Base-by-base conservation (phyloP, 2,888 invertebrate species). In the Melangyna quadrimaculata region DNA sequence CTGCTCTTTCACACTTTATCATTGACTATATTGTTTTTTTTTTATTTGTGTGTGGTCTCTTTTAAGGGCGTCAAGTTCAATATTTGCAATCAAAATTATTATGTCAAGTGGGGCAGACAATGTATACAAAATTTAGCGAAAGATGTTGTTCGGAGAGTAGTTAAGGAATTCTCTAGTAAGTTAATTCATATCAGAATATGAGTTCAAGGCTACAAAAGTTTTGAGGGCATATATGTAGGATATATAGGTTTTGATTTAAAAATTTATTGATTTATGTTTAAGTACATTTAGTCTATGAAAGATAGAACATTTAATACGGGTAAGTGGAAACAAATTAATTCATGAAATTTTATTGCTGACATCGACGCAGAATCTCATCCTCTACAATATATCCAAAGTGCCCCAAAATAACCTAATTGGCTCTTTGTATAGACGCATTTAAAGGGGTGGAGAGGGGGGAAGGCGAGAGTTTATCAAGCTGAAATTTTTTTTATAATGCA, bases 61-160 rank as follows among this genome's bases (percentile, higher is more conserved):
- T 17, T 37, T 43, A 61, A 73, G 59, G 74, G 69, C 67, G 61
- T 69, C 40, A 74, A 79, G 61, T 69, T 79, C 69, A 74, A 79
- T 79, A 79, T 79, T 79, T 79, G 69, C 59, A 43, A 65, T 67
- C 57, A 10, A 67, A 51, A 51, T 51, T 51, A 59, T 48, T 61
- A 73, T 61, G 73, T 73, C 71, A 55, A 55, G 55, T 63, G 19
- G 37, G 19, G 43, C 51, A 55, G n/a, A 19, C 24, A 61, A 61
- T 63, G 37, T 37, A 8, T n/a, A 14, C 0, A 43, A 63, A 27
- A 59, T 22, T n/a, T 8, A 4, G 3, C 40, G 17, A 17, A 22
- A 51, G 14, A 51, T 51, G 51, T 24, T 14, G 51, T 24, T 51
- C 24, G 7, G 2, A 24, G 51, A 24, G 19, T 22, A 0, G 17